phyloP scores from a whole-genome alignment of 2,888 invertebrate species.

The Drosophila recens region DNA sequence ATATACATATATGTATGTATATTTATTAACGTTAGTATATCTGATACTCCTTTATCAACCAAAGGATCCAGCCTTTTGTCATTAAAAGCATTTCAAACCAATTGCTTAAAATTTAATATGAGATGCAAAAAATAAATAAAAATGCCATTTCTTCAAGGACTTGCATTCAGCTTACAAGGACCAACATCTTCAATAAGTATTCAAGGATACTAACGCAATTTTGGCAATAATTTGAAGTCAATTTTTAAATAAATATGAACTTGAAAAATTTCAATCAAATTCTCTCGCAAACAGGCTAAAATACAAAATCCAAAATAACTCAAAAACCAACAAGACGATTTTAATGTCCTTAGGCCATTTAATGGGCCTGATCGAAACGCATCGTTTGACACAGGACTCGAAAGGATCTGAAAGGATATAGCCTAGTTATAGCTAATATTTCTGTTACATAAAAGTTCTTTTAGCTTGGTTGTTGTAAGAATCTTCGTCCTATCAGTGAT shows the following conservation, averaged over 20 bases:
- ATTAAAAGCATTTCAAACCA: not conserved
- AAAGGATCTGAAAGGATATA: not conserved
- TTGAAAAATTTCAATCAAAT: not conserved
- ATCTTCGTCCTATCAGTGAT: too few relatives aligned
- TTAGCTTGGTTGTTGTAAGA: not conserved
- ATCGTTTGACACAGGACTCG: not conserved
- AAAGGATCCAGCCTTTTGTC: not conserved
- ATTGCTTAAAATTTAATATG: not conserved
- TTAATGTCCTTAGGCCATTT: not conserved
- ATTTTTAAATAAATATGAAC: not conserved
- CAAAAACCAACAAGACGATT: not conserved
- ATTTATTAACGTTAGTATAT: not conserved
- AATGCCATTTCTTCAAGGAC: not conserved
- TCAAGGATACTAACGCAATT: too few relatives aligned
- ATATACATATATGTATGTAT: too few relatives aligned
- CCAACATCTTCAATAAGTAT: too few relatives aligned
- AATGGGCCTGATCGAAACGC: not conserved
- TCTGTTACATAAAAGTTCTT: not conserved
- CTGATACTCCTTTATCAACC: not conserved
- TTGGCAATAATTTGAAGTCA: not conserved
- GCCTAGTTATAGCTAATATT: not conserved
- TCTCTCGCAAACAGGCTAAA: not conserved
- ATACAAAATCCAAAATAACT: not conserved
- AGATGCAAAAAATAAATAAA: not conserved
- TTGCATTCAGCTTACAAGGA: not conserved